Evolutionary conservation across 2,888 invertebrate genomes (phyloP), one percentile per base, ranked within the genome.

Genomic region (Bimastos eiseni): DNA sequence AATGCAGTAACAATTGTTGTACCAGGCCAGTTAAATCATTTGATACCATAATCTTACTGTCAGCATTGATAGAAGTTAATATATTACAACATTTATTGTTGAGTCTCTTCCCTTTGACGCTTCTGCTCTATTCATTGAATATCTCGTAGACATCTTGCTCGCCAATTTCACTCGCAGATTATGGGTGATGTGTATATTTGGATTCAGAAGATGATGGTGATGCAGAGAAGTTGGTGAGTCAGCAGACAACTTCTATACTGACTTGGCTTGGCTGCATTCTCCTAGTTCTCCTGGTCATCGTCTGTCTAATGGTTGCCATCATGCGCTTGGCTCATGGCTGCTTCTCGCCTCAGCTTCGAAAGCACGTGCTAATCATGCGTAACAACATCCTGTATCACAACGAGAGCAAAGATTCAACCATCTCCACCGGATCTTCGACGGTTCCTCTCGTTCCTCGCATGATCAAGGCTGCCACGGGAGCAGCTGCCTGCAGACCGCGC

Each of bases 401-500:
- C 34, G n/a, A 34, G 2, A 34, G 44, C 44, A 90, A 70, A 55
- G 90, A 55, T 19, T 34, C 37, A n/a, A 55, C 33, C 36, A 36
- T 49, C 21, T 89, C 44, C 49, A 37, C 37, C 89, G 89, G 89
- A 6, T 37, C n/a, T 33, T 93, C 93, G 3, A 90, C 93, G 44
- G 92, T 93, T 30, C 98, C 98, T 17, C 97, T 98, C 41, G 98
- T 98, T 0, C 91, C 89, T 17, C 55, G 83, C 89, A 88, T 91
- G 11, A 55, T 34, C 21, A 86, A 86, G 86, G 86, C 21, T 2
- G 86, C 37, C 13, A 15, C 36, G 30, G 38, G 17, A 33, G 38
- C 1, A 15, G 89, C 89, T 21, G 38, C 13, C 4, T 17, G 11
- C 8, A 34, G 86, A 34, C 86, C 0, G 24, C 86, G 86, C 34